Base-by-base conservation (phyloP, 1,140 invertebrate species). In the Drosophila fuyamai region DNA sequence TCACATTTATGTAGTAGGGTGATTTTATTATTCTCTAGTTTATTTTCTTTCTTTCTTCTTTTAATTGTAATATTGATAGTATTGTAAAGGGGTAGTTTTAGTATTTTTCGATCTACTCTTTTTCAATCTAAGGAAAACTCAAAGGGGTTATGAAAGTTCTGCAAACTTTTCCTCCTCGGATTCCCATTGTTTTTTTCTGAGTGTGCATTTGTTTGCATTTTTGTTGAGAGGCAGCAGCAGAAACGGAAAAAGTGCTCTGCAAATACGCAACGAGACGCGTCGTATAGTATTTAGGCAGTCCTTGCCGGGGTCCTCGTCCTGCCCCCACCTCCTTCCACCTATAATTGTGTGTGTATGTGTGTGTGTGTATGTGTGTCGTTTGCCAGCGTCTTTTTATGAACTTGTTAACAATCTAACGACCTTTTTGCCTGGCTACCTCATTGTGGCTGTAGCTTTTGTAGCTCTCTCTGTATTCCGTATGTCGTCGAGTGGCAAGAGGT, bases 341-440 rank as follows among this genome's bases (percentile, higher is more conserved):
- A 56, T 68, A 76, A 79, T 65, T 86, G 76, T 78, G 50, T 35
- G 43, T 29, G 27, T 46, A n/a, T n/a, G n/a, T n/a, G 46, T 41
- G 65, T 53, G 50, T 51, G 35, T 72, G 54, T 53, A 44, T 55
- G 56, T n/a, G 51, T 68, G 48, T 48, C n/a, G 44, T 47, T 47
- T 46, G 47, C n/a, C 58, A 76, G 71, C 68, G 76, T 89, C 80
- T 88, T 89, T 89, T 88, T 88, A 88, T 88, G 84, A 88, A 89
- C 84, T 84, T 89, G 84, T 84, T 89, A 89, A 89, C 84, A 90
- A 89, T 84, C 80, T 84, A 78, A 89, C 84, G 84, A 89, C 85
- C 85, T 89, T 89, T 88, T 73, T 55, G 44, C 60, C 51, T n/a
- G 57, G 40, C 66, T 44, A 59, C 47, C 59, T 53, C 44, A 40